Evolutionary conservation across 2,113 vertebrate species (phyloP).

Genomic region (Galemys pyrenaicus): DNA sequence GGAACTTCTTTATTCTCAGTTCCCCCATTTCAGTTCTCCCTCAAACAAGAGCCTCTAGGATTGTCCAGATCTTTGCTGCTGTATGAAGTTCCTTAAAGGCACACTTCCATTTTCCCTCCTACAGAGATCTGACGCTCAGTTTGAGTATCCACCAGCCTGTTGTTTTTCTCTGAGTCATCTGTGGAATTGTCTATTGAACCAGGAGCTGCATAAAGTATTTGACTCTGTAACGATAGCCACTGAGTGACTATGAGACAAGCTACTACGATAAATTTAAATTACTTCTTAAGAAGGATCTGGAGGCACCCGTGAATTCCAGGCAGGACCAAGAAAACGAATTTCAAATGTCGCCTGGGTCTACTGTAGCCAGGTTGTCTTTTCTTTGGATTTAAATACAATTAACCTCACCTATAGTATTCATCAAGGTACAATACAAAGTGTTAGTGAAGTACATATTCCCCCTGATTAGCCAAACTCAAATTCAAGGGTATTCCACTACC

Average conservation of each 20-base stretch:
- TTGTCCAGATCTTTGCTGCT: neutral
- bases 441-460: neutral
- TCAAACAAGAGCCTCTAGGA: neutral
- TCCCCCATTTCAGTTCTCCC: neutral
- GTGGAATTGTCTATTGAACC: neutral
- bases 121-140: neutral
- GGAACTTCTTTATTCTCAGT: neutral
- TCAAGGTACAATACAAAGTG: neutral
- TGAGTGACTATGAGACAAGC: neutral
- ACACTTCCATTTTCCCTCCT: neutral
- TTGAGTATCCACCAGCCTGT: neutral
- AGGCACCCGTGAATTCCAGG: neutral
- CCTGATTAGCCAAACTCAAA: neutral
- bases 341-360: neutral
- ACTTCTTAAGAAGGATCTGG: neutral
- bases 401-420: neutral
- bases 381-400: neutral
- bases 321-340: neutral
- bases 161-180: constrained; percentile 23
- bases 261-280: neutral
- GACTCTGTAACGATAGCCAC: neutral
- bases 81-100: neutral
- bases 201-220: neutral
- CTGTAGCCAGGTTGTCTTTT: neutral
- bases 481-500: neutral